Evolutionary conservation across 2,888 invertebrate genomes (phyloP).

Genomic region (Xylocampa areola): DNA sequence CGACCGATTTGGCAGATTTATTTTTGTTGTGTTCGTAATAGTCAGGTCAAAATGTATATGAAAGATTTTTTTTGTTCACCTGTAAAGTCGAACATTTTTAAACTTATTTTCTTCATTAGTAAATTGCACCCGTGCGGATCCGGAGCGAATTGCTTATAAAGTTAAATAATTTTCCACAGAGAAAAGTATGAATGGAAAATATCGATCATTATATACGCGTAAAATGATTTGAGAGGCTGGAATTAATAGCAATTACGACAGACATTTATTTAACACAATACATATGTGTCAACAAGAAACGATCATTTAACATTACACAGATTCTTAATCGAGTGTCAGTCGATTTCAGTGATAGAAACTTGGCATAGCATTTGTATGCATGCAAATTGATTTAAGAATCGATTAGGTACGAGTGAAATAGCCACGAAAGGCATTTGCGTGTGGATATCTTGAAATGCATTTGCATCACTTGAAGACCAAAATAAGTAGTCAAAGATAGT

Average conservation of each 20-base stretch:
- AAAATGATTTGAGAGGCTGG: constrained; percentile 1
- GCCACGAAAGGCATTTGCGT: constrained; percentile 46
- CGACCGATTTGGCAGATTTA: too few relatives aligned
- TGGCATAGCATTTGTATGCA: constrained; percentile 26
- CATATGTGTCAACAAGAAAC: too few relatives aligned
- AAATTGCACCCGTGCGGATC: too few relatives aligned
- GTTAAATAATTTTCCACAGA: too few relatives aligned
- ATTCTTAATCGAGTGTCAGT: constrained; percentile 10
- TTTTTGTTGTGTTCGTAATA: too few relatives aligned
- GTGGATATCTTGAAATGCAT: constrained; percentile 44
- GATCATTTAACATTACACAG: constrained; percentile 3
- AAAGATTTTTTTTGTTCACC: too few relatives aligned
- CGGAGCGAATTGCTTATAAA: too few relatives aligned
- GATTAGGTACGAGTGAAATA: constrained; percentile 32
- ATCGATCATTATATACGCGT: constrained; percentile 6
- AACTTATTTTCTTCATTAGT: too few relatives aligned
- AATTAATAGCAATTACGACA: constrained; percentile 21
- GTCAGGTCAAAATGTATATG: too few relatives aligned
- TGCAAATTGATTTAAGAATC: constrained; percentile 34
- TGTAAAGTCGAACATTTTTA: too few relatives aligned
- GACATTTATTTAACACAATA: too few relatives aligned
- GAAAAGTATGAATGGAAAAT: too few relatives aligned
- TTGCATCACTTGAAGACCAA: constrained; percentile 34
- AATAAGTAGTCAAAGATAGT: constrained; percentile 1
- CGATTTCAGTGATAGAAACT: constrained; percentile 26